Conservation (phyloP, 64 coral and sea anemone genomes). For the Astreopora myriophthalma region DNA sequence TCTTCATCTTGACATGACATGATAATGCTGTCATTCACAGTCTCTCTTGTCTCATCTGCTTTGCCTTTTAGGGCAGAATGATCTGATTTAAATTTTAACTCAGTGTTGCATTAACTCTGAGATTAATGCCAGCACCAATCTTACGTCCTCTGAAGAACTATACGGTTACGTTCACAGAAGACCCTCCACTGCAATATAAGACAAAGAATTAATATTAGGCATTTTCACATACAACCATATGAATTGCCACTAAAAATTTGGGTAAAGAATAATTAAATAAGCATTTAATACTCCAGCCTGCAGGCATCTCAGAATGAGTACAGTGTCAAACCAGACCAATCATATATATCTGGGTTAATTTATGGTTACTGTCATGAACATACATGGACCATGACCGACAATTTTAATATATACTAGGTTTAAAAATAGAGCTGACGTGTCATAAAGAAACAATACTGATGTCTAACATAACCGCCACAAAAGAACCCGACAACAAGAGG, state of each 20-base stretch:
- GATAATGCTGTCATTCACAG: neutral
- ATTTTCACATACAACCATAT: neutral
- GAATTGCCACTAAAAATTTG: neutral
- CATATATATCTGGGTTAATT: neutral
- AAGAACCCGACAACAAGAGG: neutral
- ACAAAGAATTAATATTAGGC: neutral
- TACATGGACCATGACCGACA: too few relatives aligned
- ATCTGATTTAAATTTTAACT: neutral
- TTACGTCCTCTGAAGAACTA: neutral
- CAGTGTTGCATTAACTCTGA: neutral
- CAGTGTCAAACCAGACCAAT: neutral
- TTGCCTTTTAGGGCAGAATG: neutral
- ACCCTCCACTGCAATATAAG: constrained; percentile 1
- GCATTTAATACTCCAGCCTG: neutral
- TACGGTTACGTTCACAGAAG: neutral
- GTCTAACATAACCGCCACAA: neutral
- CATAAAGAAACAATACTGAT: neutral
- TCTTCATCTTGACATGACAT: constrained; percentile 4
- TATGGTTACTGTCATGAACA: neutral
- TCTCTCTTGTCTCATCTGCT: neutral
- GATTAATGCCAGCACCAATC: neutral
- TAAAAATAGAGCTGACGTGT: neutral
- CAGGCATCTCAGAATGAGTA: neutral
- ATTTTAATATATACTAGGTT: neutral
- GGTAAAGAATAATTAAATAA: neutral